Conservation (phyloP, 2,888 invertebrate species). For the Polietes domitor region DNA sequence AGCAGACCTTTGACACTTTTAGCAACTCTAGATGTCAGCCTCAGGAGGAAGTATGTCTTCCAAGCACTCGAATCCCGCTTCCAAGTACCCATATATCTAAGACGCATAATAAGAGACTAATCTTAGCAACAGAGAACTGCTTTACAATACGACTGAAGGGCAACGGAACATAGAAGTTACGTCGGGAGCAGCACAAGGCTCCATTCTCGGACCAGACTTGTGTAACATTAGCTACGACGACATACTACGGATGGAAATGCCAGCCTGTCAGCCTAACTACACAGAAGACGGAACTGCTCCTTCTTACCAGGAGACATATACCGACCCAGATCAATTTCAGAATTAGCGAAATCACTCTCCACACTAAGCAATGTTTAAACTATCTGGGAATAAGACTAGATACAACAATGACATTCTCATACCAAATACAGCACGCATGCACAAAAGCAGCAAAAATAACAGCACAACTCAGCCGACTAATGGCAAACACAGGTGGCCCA, state of each 20-base stretch:
- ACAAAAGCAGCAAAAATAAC: too few species aligned
- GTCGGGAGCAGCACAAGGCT: slow-evolving; percentile 43
- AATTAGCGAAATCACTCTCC: background rate
- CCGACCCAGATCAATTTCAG: background rate
- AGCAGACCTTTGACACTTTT: slow-evolving; percentile 22
- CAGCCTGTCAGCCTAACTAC: background rate
- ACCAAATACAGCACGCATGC: too few species aligned
- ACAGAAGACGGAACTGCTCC: slow-evolving; percentile 1
- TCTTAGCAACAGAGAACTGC: slow-evolving; percentile 13
- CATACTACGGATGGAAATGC: slow-evolving; percentile 43
- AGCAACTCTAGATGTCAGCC: slow-evolving; percentile 41
- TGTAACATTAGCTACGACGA: slow-evolving; percentile 52
- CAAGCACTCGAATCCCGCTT: slow-evolving; percentile 7
- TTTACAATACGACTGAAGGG: slow-evolving; percentile 22
- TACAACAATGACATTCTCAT: background rate
- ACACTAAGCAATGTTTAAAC: background rate
- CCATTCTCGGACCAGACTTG: slow-evolving; percentile 23
- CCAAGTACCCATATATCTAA: slow-evolving; percentile 7
- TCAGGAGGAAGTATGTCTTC: slow-evolving; percentile 31
- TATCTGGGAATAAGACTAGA: background rate
- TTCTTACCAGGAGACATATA: background rate
- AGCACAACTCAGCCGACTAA: too few species aligned
- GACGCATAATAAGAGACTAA: slow-evolving; percentile 6
- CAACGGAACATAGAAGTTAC: slow-evolving; percentile 5
- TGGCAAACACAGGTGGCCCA: too few species aligned